Conservation (phyloP, 2,113 vertebrate genomes). For the Diadophis punctatus region DNA sequence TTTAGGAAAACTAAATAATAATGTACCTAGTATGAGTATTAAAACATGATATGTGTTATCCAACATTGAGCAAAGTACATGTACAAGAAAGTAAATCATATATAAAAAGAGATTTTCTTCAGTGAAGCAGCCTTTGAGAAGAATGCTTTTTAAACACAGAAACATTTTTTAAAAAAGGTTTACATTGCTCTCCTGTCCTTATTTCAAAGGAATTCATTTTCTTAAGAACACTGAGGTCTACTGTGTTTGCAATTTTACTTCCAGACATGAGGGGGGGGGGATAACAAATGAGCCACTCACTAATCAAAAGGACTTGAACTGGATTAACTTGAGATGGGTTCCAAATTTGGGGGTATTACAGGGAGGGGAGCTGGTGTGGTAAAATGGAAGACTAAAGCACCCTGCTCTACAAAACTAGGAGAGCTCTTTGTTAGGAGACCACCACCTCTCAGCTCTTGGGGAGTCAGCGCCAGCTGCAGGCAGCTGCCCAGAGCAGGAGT, state of each 20-base stretch:
- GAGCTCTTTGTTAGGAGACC: background rate
- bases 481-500: background rate
- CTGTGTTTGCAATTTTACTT: background rate
- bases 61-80: background rate
- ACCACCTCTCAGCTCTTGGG: background rate
- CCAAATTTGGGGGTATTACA: background rate
- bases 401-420: background rate
- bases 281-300: background rate
- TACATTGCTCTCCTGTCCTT: background rate
- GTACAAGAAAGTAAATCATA: background rate
- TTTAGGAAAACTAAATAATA: background rate
- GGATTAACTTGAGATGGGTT: background rate
- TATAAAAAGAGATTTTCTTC: background rate
- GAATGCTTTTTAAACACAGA: background rate
- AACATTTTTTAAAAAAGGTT: background rate
- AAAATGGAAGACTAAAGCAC: background rate
- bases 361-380: background rate
- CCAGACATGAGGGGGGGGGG: too few relatives aligned
- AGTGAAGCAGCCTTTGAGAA: background rate
- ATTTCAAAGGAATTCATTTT: background rate
- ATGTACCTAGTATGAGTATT: background rate
- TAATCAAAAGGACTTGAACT: background rate
- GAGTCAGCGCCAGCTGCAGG: slow-evolving; percentile 21
- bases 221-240: background rate
- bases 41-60: background rate